Percentiles rank a stretch among this genome's conserved stretches.
Conservation (phyloP, 2,113 vertebrate genomes). For the Thunnus thynnus region DNA sequence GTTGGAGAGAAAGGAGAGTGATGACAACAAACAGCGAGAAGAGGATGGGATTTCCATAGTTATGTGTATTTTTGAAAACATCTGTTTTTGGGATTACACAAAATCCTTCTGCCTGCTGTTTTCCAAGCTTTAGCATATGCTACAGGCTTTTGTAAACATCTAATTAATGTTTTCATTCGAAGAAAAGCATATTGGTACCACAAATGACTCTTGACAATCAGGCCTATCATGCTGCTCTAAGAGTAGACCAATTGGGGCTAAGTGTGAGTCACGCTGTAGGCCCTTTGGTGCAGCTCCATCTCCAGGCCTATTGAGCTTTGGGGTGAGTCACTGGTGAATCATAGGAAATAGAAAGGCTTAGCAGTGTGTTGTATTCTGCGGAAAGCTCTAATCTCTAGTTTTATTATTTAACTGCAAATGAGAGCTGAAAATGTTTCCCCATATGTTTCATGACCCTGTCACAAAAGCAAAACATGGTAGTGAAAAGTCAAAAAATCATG, state of each 20-base stretch:
- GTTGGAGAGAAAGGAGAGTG: background rate
- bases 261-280: constrained; percentile 46
- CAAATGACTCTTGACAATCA: constrained; percentile 24
- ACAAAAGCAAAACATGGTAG: background rate
- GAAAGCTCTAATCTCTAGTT: constrained; percentile 32
- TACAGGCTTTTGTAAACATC: constrained; percentile 15
- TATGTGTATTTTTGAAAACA: background rate
- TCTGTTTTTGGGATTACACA: background rate
- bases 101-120: constrained; percentile 2
- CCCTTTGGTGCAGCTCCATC: constrained; percentile 50
- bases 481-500: background rate
- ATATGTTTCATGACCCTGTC: constrained; percentile 12
- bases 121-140: background rate
- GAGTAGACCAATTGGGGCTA: constrained; percentile 10
- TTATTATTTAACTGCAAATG: constrained; percentile 30
- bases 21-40: background rate
- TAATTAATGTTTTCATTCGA: constrained; percentile 29
- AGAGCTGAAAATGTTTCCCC: constrained; percentile 27
- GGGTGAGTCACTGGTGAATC: constrained; percentile 52
- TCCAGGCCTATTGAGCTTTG: constrained; percentile 31
- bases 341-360: constrained; percentile 37
- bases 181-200: constrained; percentile 27
- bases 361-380: constrained; percentile 6
- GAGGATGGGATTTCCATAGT: background rate
- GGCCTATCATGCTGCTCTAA: constrained; percentile 21